Conservation (phyloP, 2,888 invertebrate species). For the Rhogogaster chlorosoma region DNA sequence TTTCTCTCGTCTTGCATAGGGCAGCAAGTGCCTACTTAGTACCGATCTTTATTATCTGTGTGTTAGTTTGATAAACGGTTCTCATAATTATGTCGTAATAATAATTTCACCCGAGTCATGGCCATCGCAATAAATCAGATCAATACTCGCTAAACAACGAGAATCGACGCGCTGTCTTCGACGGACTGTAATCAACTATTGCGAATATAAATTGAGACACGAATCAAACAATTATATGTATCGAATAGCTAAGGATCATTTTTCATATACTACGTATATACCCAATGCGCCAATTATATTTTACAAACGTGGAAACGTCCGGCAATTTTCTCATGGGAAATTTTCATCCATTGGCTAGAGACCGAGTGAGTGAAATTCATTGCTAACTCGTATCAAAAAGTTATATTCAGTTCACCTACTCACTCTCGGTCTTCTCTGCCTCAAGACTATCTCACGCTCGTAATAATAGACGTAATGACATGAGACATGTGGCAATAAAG, state of each 20-base stretch:
- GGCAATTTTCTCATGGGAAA: background rate
- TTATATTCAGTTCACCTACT: background rate
- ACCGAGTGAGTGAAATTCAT: background rate
- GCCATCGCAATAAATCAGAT: conserved; percentile 32
- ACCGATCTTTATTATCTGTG: background rate
- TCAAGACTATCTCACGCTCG: conserved; percentile 16
- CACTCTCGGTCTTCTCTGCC: background rate
- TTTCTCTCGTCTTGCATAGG: background rate
- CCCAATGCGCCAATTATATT: background rate
- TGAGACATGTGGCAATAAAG: conserved; percentile 15
- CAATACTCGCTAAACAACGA: background rate
- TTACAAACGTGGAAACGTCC: background rate
- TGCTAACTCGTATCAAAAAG: background rate
- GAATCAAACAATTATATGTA: conserved; percentile 16
- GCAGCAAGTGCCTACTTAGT: background rate
- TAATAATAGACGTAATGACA: conserved; percentile 16
- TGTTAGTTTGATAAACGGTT: conserved; percentile 27
- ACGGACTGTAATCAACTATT: conserved; percentile 44
- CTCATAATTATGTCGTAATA: conserved; percentile 39
- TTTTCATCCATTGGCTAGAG: too few relatives aligned
- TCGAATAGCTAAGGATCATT: background rate
- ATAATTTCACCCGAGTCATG: conserved; percentile 36
- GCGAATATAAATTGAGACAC: conserved; percentile 32
- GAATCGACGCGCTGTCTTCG: background rate
- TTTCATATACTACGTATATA: background rate